These are phyloP conservation scores for Hippopotamyrus pictus DNA, from an alignment of 2,797 vertebrate species.

Conservation along the genomic window DNA sequence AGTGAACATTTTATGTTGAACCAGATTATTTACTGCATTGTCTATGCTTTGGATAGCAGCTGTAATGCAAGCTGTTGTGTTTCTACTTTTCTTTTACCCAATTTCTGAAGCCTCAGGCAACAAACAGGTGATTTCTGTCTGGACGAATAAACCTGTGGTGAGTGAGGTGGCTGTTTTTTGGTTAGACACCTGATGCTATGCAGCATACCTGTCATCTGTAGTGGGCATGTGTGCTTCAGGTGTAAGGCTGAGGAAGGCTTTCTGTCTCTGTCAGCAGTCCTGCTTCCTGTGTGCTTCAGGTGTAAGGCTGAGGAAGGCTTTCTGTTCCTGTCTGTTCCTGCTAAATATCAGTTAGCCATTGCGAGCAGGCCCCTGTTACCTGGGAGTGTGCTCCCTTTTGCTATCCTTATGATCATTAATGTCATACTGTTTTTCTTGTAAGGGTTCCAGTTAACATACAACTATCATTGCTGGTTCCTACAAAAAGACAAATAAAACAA, in stretches of 20 bases:
- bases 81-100: conserved; percentile 50
- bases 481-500: neutral
- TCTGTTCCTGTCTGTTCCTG: conserved; percentile 11
- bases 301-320: neutral
- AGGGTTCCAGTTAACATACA: neutral
- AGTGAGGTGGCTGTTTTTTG: conserved; percentile 37
- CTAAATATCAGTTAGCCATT: neutral
- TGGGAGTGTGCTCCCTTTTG: neutral
- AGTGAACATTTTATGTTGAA: neutral
- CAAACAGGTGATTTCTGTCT: conserved; percentile 62
- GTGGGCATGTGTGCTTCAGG: neutral
- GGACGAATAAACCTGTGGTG: conserved; percentile 51
- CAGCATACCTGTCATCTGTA: conserved; percentile 56
- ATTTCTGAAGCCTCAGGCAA: conserved; percentile 59
- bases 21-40: neutral
- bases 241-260: neutral
- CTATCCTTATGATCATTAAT: neutral
- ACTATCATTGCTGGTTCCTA: neutral
- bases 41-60: conserved; percentile 33
- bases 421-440: neutral
- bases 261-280: conserved; percentile 20
- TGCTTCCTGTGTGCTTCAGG: neutral
- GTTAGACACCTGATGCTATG: conserved; percentile 52
- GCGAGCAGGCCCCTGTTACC: neutral
- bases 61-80: conserved; percentile 58